Conservation (phyloP, 2,113 vertebrate species). For the Stomatorhinus ivindoensis region DNA sequence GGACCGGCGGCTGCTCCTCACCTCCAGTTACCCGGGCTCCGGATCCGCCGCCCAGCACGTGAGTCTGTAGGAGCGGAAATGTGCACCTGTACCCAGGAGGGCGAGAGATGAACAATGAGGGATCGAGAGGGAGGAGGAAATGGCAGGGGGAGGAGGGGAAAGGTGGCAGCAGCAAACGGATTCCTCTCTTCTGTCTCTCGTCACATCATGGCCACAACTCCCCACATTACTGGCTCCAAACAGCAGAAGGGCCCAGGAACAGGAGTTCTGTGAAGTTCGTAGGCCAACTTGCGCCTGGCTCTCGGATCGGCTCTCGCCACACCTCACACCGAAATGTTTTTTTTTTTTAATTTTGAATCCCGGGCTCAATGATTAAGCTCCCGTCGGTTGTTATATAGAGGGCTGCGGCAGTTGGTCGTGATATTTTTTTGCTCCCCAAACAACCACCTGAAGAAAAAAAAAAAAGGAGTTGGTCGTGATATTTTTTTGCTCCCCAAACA, state of each 20-base stretch:
- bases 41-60: background rate
- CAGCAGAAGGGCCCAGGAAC: background rate
- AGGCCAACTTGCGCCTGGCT: conserved; percentile 8
- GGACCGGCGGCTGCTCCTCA: conserved; percentile 6
- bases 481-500: background rate
- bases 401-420: no score
- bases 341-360: background rate
- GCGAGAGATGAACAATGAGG: background rate
- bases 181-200: conserved; percentile 19
- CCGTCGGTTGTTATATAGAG: background rate
- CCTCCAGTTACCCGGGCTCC: conserved; percentile 13
- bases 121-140: background rate
- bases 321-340: background rate
- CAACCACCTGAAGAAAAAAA: background rate
- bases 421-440: background rate
- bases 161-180: conserved; percentile 19
- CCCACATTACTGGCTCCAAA: conserved; percentile 10
- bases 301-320: background rate
- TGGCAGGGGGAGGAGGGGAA: background rate
- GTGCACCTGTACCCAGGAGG: background rate
- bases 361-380: conserved; percentile 6
- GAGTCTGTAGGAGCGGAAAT: background rate
- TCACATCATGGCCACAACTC: conserved; percentile 16
- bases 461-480: background rate
- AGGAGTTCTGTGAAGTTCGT: conserved; percentile 1